These are phyloP conservation scores for Ciconia boyciana DNA, from an alignment of 2,113 vertebrate species.

Conservation along the genomic window DNA sequence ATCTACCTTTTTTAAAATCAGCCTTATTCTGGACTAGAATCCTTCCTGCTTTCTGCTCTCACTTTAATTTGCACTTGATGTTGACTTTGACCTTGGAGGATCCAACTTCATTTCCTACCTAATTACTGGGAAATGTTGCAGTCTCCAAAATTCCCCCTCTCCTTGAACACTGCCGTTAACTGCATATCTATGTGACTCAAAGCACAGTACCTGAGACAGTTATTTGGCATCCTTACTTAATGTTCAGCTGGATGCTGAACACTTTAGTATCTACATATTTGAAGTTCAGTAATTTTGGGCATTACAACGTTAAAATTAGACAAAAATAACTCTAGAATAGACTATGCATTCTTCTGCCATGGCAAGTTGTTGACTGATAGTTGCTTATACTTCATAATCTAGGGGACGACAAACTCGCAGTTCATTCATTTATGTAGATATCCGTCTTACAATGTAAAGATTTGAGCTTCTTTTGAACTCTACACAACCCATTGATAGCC, in stretches of 20 bases:
- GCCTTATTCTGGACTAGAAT: not conserved
- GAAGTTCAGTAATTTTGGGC: not conserved
- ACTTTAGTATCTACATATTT: not conserved
- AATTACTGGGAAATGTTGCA: not conserved
- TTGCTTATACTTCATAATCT: not conserved
- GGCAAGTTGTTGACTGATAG: not conserved
- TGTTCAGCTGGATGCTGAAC: not conserved
- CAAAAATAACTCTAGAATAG: not conserved
- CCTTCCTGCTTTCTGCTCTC: not conserved
- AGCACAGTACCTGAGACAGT: not conserved
- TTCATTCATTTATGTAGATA: not conserved
- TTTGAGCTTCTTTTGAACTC: not conserved
- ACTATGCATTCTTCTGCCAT: not conserved
- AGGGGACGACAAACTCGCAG: not conserved
- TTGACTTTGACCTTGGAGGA: not conserved
- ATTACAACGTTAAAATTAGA: not conserved
- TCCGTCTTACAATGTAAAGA: not conserved
- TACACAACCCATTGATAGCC: not conserved
- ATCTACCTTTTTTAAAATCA: not conserved
- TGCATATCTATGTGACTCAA: not conserved
- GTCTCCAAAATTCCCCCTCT: not conserved
- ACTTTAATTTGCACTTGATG: not conserved
- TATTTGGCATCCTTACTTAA: not conserved
- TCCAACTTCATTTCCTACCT: not conserved
- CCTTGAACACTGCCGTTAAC: not conserved